These are phyloP conservation scores for Eubucco bourcierii DNA, from an alignment of 2,113 vertebrate species.

Conservation along the genomic window DNA sequence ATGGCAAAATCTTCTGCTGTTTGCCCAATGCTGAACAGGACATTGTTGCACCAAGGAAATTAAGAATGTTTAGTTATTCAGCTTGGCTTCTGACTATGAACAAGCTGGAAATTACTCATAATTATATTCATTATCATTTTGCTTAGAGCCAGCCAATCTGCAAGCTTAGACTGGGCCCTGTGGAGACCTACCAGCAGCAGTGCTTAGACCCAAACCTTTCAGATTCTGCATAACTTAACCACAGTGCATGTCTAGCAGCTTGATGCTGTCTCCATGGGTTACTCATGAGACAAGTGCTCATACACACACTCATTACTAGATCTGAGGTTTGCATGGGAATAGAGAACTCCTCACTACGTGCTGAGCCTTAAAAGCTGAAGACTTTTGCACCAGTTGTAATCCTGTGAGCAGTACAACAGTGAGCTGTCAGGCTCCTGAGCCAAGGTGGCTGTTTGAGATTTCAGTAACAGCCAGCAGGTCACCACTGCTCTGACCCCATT, in stretches of 20 bases:
- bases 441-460: background rate
- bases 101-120: background rate
- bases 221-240: background rate
- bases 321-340: background rate
- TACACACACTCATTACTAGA: background rate
- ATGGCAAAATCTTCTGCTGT: background rate
- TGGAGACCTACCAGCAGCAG: background rate
- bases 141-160: conserved; percentile 2
- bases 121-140: conserved; percentile 9
- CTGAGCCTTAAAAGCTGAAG: background rate
- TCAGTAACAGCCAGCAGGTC: background rate
- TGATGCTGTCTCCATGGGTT: background rate
- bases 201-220: background rate
- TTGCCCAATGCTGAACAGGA: background rate
- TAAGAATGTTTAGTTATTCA: background rate
- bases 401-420: background rate
- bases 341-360: background rate
- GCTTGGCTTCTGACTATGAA: background rate
- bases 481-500: background rate
- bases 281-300: background rate
- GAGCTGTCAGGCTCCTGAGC: background rate
- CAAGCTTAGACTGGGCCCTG: background rate
- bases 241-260: background rate
- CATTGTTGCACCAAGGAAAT: background rate
- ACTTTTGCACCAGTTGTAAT: background rate